Conservation (phyloP, 2,113 vertebrate genomes). For the Danionella cerebrum region DNA sequence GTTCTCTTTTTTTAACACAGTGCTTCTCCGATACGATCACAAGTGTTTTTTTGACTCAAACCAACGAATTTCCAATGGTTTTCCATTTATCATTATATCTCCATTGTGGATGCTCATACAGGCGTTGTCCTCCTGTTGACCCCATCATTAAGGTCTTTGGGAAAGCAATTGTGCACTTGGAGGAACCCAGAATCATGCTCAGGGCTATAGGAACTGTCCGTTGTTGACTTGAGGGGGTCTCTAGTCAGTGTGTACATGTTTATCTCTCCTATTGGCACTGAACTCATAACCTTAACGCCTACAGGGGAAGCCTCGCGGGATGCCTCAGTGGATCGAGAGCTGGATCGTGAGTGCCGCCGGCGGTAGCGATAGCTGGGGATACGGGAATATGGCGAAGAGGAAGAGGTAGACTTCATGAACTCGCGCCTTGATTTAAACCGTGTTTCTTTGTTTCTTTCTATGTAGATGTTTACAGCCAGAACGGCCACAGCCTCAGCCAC, state of each 20-base stretch:
- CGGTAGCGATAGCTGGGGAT: constrained; percentile 94
- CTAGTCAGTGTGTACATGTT: constrained; percentile 93
- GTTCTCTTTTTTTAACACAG: background rate
- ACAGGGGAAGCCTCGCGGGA: constrained; percentile 81
- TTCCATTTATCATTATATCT: background rate
- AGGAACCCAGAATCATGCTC: constrained; percentile 87
- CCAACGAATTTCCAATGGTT: background rate
- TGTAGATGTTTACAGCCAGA: constrained; percentile 95
- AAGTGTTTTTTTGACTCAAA: too few relatives aligned
- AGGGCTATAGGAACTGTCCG: constrained; percentile 82
- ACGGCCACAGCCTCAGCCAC: constrained; percentile 94
- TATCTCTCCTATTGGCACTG: constrained; percentile 84
- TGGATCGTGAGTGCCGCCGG: constrained; percentile 79
- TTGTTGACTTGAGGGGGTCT: constrained; percentile 77
- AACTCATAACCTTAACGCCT: constrained; percentile 73
- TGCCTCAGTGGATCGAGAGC: constrained; percentile 86
- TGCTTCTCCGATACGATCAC: constrained; percentile 1
- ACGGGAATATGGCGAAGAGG: constrained; percentile 89
- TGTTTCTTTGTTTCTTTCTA: constrained; percentile 91
- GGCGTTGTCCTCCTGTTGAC: constrained; percentile 92
- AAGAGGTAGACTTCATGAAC: constrained; percentile 82
- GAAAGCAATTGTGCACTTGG: constrained; percentile 94
- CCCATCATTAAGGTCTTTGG: constrained; percentile 87
- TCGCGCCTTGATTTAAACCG: constrained; percentile 81
- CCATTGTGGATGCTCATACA: constrained; percentile 66